Evolutionary conservation across 2,113 vertebrate species (phyloP).

Genomic region (Osmerus eperlanus): DNA sequence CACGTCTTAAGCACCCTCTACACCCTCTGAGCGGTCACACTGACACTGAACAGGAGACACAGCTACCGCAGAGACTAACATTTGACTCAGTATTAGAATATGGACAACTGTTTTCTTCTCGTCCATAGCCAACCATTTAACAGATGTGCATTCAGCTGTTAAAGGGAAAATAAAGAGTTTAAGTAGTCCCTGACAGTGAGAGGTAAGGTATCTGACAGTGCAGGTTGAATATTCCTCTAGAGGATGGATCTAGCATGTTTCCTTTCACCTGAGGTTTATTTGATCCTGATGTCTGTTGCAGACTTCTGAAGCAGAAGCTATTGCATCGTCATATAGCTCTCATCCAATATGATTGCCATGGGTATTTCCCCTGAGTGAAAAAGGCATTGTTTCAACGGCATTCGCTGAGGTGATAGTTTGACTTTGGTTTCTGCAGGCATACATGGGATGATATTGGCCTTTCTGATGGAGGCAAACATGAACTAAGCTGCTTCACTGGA

Average conservation of each 20-base stretch:
- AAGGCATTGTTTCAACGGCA: constrained; percentile 39
- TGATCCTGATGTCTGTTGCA: neutral
- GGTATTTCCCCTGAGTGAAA: constrained; percentile 22
- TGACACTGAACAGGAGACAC: neutral
- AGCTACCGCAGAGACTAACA: neutral
- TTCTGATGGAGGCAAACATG: constrained; percentile 2
- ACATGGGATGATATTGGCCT: constrained; percentile 1
- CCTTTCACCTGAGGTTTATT: neutral
- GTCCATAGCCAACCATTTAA: no score
- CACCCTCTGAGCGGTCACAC: neutral
- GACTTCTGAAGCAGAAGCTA: neutral
- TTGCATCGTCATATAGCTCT: constrained; percentile 13
- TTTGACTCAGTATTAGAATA: no score
- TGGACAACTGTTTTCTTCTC: no score
- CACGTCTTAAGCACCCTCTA: no score
- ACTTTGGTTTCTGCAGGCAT: neutral
- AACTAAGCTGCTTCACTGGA: neutral
- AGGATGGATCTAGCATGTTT: no score
- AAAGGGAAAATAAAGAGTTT: no score
- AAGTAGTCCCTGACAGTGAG: no score
- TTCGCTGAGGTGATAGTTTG: constrained; percentile 21
- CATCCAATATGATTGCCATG: neutral
- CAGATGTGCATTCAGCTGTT: no score
- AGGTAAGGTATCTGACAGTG: no score
- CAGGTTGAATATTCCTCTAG: no score